Percentiles rank a stretch among this genome's conserved stretches.
Evolutionary conservation across 2,888 invertebrate species (phyloP).

Genomic region (Smittia sp.): DNA sequence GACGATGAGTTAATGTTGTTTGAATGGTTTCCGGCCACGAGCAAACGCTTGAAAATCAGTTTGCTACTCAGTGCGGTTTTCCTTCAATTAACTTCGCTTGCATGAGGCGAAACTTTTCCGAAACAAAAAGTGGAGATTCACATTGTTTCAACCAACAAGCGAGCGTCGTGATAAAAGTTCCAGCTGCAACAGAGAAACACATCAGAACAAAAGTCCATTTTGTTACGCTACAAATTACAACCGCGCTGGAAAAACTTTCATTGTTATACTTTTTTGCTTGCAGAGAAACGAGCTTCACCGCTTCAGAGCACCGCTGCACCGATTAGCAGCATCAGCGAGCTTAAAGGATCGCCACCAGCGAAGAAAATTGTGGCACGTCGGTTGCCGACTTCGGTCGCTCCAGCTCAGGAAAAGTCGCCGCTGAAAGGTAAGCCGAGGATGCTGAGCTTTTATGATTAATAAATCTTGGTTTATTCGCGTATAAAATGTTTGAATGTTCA

Average conservation of each 20-base stretch:
- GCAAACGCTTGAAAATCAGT: too few species aligned
- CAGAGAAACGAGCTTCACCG: constrained; percentile 32
- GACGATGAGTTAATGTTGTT: too few species aligned
- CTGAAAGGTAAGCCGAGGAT: constrained; percentile 16
- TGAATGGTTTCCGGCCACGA: too few species aligned
- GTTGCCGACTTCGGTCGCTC: background rate
- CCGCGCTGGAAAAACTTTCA: background rate
- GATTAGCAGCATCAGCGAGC: constrained; percentile 11
- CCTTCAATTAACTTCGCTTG: too few species aligned
- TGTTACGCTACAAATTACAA: background rate
- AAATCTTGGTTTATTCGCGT: background rate
- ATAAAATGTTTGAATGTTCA: constrained; percentile 13
- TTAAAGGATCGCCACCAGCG: constrained; percentile 33
- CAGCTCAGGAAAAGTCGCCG: constrained; percentile 14
- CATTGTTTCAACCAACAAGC: background rate
- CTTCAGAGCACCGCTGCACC: background rate
- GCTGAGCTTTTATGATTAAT: background rate
- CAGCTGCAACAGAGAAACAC: too few species aligned
- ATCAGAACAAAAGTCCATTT: background rate
- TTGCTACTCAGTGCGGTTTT: too few species aligned
- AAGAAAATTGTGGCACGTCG: constrained; percentile 27
- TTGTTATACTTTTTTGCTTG: background rate
- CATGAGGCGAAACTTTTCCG: too few species aligned
- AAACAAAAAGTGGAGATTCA: background rate
- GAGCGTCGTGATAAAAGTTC: background rate